phyloP scores from a whole-genome alignment of 2,888 invertebrate genomes.

The Drosophila engyochracea region DNA sequence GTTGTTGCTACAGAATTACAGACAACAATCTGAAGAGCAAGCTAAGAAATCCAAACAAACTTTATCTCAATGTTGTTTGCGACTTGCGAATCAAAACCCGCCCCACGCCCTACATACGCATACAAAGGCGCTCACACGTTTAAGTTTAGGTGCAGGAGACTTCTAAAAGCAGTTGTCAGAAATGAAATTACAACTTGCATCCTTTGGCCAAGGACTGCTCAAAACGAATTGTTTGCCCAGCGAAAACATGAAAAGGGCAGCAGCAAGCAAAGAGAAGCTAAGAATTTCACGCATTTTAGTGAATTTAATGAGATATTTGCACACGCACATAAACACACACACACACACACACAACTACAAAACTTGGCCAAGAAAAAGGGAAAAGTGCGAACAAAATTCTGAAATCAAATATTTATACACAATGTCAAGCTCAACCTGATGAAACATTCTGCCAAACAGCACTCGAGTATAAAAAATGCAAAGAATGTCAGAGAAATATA shows the following conservation, averaged over 20 bases:
- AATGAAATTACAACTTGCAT: slow-evolving; percentile 81
- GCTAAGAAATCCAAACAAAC: slow-evolving; percentile 73
- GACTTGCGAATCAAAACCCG: slow-evolving; percentile 72
- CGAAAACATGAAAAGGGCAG: slow-evolving; percentile 67
- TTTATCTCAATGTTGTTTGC: slow-evolving; percentile 78
- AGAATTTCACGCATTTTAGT: slow-evolving; percentile 65
- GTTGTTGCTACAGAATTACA: slow-evolving; percentile 42
- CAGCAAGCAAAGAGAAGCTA: slow-evolving; percentile 35
- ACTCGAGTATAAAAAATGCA: slow-evolving; percentile 56
- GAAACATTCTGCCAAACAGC: slow-evolving; percentile 45
- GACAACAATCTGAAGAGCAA: slow-evolving; percentile 61
- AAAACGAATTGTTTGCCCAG: slow-evolving; percentile 67
- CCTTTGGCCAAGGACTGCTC: slow-evolving; percentile 51
- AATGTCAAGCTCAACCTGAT: slow-evolving; percentile 34
- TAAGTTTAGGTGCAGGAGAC: slow-evolving; percentile 14
- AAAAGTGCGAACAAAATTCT: slow-evolving; percentile 41
- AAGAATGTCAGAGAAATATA: slow-evolving; percentile 37
- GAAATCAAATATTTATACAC: slow-evolving; percentile 65
- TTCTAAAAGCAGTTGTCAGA: slow-evolving; percentile 59
- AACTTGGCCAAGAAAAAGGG: slow-evolving; percentile 15
- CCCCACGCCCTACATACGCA: slow-evolving; percentile 23
- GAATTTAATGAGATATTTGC: slow-evolving; percentile 52
- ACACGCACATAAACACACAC: slow-evolving; percentile 20
- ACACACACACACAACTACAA: slow-evolving; percentile 21
- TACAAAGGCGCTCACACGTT: slow-evolving; percentile 16